These are phyloP conservation scores for Rhagonycha lutea DNA, from an alignment of 2,888 invertebrate genomes.

Conservation along the genomic window DNA sequence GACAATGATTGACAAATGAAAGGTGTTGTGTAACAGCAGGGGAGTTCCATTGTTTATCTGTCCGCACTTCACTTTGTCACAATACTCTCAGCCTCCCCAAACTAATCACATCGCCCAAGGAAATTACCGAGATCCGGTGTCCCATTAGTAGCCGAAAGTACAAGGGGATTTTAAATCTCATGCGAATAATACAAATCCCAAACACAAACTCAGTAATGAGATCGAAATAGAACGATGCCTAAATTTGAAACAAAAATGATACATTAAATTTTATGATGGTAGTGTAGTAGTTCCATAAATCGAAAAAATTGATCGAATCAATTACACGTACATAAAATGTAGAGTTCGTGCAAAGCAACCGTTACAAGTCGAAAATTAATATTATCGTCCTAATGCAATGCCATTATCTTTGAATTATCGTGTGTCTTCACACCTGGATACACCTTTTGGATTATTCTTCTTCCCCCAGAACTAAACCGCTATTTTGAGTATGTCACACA, in stretches of 20 bases:
- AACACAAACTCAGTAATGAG: constrained; percentile 34
- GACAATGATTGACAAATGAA: constrained; percentile 46
- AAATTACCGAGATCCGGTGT: constrained; percentile 36
- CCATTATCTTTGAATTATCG: constrained; percentile 44
- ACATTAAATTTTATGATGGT: neutral
- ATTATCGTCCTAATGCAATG: constrained; percentile 19
- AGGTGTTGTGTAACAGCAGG: constrained; percentile 49
- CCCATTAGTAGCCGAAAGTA: constrained; percentile 32
- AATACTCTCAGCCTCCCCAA: constrained; percentile 19
- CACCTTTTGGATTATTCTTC: constrained; percentile 37
- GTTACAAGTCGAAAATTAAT: neutral
- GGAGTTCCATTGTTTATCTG: constrained; percentile 45
- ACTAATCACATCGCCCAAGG: constrained; percentile 32
- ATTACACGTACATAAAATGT: neutral
- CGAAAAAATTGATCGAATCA: neutral
- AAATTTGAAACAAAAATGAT: neutral
- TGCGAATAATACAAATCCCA: constrained; percentile 30
- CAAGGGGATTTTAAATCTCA: constrained; percentile 24
- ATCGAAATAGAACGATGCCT: neutral
- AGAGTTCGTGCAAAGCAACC: neutral
- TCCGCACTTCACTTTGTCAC: constrained; percentile 40
- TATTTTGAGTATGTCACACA: constrained; percentile 22
- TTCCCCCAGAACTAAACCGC: constrained; percentile 19
- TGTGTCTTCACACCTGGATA: constrained; percentile 45
- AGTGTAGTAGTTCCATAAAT: neutral